Base-by-base conservation (phyloP, 2,888 invertebrate species). In the Spilosoma lubricipeda region DNA sequence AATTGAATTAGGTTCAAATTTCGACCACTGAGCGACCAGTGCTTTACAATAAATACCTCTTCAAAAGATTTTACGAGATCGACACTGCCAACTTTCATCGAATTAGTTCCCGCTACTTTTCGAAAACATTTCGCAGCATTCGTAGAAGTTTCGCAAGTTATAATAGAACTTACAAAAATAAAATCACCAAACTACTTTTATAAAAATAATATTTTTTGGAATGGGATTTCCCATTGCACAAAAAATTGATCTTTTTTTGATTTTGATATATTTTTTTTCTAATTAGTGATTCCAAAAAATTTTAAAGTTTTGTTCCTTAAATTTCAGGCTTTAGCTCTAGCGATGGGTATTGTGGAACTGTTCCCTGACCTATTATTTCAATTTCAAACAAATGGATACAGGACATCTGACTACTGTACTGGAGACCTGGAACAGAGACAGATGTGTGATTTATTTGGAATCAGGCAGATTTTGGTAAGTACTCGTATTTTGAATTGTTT, bases 261-360 rank as follows among this genome's bases (percentile, higher is more conserved):
- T 52, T 0, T 8, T 18, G 9, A 18, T 18, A 48, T 13, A 45
- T 15, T 13, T 45, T 45, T 45, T 15, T 15, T 45, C 15, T 45
- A 45, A 45, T 48, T 7, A 52, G 8, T 56, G 11, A 9, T 56
- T n/a, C 23, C 23, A 23, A 11, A 2, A n/a, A 13, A 45, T 30
- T 15, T 45, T 15, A 42, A 67, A 2, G 2, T 36, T 18, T 67
- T 27, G 18, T 39, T 67, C 63, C 30, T 11, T 8, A n/a, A 33
- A 33, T 88, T 88, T n/a, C 83, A 92, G 92, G 70, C 13, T 33
- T 7, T 77, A 15, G 88, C 86, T 0, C 4, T 85, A n/a, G 45
- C 72, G 15, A 64, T 72, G 39, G 90, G 91, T 0, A 71, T 87
- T 1, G 90, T 92, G 3, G 92, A 92, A 75, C 52, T 92, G 9